A percentile compares a stretch with the other conserved stretches of the same genome.
Evolutionary conservation across 2,888 invertebrate species (phyloP).

Genomic region (Microctonus aethiopoides): DNA sequence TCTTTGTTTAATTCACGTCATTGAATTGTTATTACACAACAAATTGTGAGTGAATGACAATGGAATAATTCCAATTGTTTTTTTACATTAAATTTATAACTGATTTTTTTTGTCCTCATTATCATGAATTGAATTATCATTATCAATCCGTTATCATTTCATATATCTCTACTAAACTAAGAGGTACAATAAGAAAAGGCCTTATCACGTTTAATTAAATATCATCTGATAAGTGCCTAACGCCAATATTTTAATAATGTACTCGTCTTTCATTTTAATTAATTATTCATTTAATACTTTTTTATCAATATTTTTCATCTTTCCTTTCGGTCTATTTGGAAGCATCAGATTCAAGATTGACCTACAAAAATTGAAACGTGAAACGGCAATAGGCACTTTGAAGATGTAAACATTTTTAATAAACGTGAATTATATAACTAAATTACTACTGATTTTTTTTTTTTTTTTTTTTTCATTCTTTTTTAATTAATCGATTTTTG

Average conservation of each 20-base stretch:
- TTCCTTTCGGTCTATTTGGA: slow-evolving; percentile 25
- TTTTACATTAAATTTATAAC: background rate
- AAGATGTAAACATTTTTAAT: slow-evolving; percentile 49
- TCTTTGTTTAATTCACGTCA: background rate
- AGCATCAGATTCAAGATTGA: slow-evolving; percentile 18
- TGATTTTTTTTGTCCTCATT: slow-evolving; percentile 16
- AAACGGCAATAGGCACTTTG: slow-evolving; percentile 60
- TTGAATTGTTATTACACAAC: background rate
- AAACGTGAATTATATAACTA: slow-evolving; percentile 47
- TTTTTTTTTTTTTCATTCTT: slow-evolving; percentile 23
- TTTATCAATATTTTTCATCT: background rate
- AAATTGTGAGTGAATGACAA: background rate
- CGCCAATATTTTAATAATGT: slow-evolving; percentile 43
- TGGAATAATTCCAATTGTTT: background rate
- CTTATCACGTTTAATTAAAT: slow-evolving; percentile 55
- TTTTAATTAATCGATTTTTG: slow-evolving; percentile 57
- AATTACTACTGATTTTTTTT: slow-evolving; percentile 23
- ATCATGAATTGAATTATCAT: slow-evolving; percentile 1
- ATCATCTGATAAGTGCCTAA: slow-evolving; percentile 55
- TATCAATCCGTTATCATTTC: slow-evolving; percentile 38
- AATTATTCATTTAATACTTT: background rate
- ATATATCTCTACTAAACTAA: slow-evolving; percentile 45
- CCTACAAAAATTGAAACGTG: background rate
- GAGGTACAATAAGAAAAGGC: slow-evolving; percentile 56
- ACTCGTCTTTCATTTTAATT: background rate